These are phyloP conservation scores for Speoplatyrhinus poulsoni DNA, from an alignment of 2,113 vertebrate genomes.

Conservation along the genomic window DNA sequence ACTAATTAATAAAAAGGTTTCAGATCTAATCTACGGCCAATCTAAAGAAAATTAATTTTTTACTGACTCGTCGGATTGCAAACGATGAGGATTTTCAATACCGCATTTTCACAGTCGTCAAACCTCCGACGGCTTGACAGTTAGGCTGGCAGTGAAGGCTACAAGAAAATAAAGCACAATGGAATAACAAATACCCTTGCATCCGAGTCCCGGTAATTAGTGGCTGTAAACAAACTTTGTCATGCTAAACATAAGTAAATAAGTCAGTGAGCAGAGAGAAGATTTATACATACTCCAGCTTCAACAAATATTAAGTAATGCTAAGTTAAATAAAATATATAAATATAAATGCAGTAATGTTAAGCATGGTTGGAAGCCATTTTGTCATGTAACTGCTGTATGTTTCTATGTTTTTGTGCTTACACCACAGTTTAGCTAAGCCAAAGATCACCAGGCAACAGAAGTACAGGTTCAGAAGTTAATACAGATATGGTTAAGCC, in stretches of 20 bases:
- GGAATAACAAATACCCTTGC: conserved; percentile 34
- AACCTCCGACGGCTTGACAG: conserved; percentile 44
- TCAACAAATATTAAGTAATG: not conserved
- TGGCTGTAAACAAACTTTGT: conserved; percentile 43
- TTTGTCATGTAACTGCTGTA: no score
- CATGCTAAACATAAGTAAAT: conserved; percentile 25
- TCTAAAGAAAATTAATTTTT: conserved; percentile 50
- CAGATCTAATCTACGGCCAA: conserved; percentile 59
- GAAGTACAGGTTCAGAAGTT: no score
- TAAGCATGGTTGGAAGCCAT: no score
- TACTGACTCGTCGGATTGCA: conserved; percentile 34
- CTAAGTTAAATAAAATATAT: no score
- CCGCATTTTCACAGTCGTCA: conserved; percentile 52
- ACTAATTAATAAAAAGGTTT: conserved; percentile 63
- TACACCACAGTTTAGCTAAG: no score
- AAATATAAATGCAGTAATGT: no score
- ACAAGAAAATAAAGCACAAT: not conserved
- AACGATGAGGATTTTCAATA: conserved; percentile 42
- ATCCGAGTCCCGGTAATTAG: conserved; percentile 48
- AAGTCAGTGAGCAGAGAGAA: conserved; percentile 24
- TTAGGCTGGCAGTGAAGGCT: conserved; percentile 14
- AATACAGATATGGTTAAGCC: no score
- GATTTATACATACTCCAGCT: not conserved
- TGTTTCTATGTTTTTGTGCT: no score
- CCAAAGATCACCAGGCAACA: no score